Evolutionary conservation across 2,888 invertebrate species (phyloP).

Genomic region (Sussaba pulchella): DNA sequence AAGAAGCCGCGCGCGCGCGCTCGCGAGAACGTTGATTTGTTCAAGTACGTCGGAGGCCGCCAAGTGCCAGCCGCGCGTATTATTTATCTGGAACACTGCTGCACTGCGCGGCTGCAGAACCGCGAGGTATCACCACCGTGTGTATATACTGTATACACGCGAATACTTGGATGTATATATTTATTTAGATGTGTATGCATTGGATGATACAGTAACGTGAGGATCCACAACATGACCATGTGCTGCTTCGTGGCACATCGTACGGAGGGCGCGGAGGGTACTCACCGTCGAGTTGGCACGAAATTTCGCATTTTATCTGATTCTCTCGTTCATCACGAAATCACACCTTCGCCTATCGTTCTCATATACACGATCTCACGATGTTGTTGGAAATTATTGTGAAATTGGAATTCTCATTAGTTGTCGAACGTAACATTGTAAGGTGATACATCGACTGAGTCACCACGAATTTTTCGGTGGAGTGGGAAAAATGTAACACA

Average conservation of each 20-base stretch:
- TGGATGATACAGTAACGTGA: no score
- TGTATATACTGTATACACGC: neutral
- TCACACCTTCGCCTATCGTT: no score
- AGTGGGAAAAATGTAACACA: constrained; percentile 49
- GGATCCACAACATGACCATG: no score
- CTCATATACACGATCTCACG: no score
- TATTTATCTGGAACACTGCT: constrained; percentile 56
- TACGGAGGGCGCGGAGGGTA: no score
- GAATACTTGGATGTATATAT: neutral
- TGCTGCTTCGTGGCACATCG: no score
- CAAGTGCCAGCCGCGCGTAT: constrained; percentile 53
- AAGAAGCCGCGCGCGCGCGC: constrained; percentile 61
- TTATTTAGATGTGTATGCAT: no score
- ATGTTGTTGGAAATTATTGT: no score
- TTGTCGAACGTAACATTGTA: no score
- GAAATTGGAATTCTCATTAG: no score
- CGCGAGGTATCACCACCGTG: constrained; percentile 23
- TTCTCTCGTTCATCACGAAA: neutral
- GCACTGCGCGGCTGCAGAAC: constrained; percentile 26
- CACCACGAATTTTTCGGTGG: constrained; percentile 55
- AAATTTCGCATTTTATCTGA: neutral
- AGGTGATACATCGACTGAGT: no score
- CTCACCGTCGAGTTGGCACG: neutral
- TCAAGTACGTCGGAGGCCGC: constrained; percentile 64
- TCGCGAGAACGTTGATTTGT: constrained; percentile 61